Conservation (phyloP, 2,113 vertebrate genomes). For the Microcebus lehilahytsara region DNA sequence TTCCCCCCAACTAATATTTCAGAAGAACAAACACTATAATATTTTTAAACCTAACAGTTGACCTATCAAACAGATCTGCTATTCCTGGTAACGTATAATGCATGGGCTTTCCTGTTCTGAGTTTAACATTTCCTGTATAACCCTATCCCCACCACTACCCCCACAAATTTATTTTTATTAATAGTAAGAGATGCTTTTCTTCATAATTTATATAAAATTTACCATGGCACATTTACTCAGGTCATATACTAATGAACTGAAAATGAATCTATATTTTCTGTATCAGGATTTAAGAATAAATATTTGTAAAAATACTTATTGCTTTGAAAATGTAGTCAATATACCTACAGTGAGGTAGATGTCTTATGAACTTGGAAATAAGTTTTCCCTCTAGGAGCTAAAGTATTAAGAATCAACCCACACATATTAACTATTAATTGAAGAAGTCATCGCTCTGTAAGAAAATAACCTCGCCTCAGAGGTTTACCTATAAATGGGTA, state of each 20-base stretch:
- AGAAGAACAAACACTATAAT: neutral
- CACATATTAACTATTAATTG: neutral
- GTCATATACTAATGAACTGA: neutral
- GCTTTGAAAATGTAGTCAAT: neutral
- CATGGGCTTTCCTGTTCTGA: constrained; percentile 20
- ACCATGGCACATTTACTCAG: neutral
- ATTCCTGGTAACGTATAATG: neutral
- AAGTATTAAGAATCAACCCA: neutral
- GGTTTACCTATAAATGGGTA: neutral
- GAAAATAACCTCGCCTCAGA: neutral
- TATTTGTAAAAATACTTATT: neutral
- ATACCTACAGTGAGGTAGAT: neutral
- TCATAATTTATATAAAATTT: neutral
- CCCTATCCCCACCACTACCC: neutral
- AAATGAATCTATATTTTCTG: constrained; percentile 20
- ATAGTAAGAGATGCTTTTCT: constrained; percentile 32
- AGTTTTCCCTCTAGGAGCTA: neutral
- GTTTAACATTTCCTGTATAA: constrained; percentile 26
- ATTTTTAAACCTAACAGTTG: neutral
- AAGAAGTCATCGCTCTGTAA: neutral
- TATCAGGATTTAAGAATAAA: constrained; percentile 24
- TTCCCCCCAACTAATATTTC: constrained; percentile 23
- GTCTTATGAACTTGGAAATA: constrained; percentile 10
- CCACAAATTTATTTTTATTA: constrained; percentile 2
- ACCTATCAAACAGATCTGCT: neutral